Percentiles rank a stretch among this genome's conserved stretches.
Conservation (phyloP, 1,140 invertebrate genomes). For the Phthorimaea operculella region DNA sequence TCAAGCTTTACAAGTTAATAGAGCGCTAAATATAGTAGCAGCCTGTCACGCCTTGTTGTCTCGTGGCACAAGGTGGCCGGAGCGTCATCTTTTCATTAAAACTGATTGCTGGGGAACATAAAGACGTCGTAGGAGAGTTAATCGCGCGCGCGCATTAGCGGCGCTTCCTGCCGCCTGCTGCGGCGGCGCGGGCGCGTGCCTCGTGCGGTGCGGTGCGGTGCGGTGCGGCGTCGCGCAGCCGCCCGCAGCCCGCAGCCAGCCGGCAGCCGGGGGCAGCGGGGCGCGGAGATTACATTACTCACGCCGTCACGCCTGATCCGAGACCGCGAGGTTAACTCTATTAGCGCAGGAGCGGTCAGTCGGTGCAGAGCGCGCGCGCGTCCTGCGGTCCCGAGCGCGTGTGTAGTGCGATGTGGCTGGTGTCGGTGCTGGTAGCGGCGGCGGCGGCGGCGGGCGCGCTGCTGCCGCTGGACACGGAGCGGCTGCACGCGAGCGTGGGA, state of each 20-base stretch:
- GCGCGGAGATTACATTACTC: conserved; percentile 10
- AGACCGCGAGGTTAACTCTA: conserved; percentile 13
- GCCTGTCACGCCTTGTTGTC: no score
- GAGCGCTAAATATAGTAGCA: no score
- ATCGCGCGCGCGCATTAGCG: conserved; percentile 20
- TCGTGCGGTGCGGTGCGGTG: conserved; percentile 11
- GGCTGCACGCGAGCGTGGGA: conserved; percentile 84
- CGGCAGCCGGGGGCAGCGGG: conserved; percentile 1
- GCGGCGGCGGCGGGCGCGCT: conserved; percentile 16
- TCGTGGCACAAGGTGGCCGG: background rate
- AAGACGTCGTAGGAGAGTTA: conserved; percentile 21
- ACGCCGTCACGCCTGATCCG: conserved; percentile 9
- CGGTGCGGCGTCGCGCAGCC: no score
- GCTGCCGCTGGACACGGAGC: conserved; percentile 49
- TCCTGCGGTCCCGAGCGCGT: background rate
- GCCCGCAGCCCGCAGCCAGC: no score
- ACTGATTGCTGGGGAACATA: conserved; percentile 10
- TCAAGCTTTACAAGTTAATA: no score
- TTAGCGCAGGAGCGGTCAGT: conserved; percentile 12
- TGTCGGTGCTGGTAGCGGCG: conserved; percentile 4
- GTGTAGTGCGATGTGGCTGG: conserved; percentile 7
- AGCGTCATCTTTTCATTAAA: conserved; percentile 1
- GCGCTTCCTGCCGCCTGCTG: conserved; percentile 25
- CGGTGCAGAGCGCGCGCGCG: background rate
- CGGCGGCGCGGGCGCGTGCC: conserved; percentile 8